Evolutionary conservation across 2,888 invertebrate genomes (phyloP).

Genomic region (Molorchus minor): DNA sequence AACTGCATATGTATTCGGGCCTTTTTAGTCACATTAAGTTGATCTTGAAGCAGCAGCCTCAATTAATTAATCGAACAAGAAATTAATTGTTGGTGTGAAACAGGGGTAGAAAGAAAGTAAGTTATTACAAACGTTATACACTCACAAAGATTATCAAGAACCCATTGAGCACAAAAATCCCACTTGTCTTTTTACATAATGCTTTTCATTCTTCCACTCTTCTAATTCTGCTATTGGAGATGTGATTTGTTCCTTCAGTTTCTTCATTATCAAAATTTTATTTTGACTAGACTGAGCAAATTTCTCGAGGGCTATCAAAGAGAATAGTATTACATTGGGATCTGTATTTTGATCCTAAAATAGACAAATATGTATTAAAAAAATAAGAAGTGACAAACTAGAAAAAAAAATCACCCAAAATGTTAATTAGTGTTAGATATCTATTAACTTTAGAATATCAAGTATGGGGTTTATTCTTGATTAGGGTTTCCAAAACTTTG

Average conservation of each 20-base stretch:
- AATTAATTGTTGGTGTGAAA: no score
- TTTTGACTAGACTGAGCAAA: slow-evolving; percentile 94
- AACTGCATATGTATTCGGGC: no score
- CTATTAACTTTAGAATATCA: no score
- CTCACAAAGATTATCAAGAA: slow-evolving; percentile 90
- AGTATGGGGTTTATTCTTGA: no score
- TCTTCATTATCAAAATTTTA: slow-evolving; percentile 78
- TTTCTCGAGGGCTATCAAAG: slow-evolving; percentile 90
- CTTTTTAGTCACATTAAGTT: no score
- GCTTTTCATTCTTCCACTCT: slow-evolving; percentile 68
- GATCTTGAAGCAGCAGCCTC: no score
- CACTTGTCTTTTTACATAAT: slow-evolving; percentile 81
- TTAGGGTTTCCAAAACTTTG: no score
- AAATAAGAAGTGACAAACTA: not conserved
- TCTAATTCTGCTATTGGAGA: slow-evolving; percentile 80
- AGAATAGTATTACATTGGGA: slow-evolving; percentile 82
- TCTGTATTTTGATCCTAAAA: slow-evolving; percentile 70
- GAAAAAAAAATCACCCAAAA: no score
- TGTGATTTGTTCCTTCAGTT: slow-evolving; percentile 68
- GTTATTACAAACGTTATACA: slow-evolving; percentile 10
- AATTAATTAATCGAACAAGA: no score
- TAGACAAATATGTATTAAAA: slow-evolving; percentile 29
- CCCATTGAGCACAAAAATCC: slow-evolving; percentile 95
- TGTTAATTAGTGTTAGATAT: no score
- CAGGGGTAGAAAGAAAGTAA: no score